Conservation (phyloP, 2,113 vertebrate species). For the Heteronetta atricapilla region DNA sequence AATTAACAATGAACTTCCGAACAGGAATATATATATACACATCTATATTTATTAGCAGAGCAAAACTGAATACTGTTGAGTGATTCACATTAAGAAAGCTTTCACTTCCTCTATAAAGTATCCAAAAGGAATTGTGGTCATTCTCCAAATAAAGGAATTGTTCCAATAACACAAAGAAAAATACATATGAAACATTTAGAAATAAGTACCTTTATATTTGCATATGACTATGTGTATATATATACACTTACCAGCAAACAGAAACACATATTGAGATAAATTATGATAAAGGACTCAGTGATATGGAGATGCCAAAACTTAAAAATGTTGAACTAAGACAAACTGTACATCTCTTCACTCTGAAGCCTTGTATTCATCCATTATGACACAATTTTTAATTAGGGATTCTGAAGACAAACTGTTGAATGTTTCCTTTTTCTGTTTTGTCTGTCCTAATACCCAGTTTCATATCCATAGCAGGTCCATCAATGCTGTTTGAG, state of each 20-base stretch:
- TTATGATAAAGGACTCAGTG: not conserved
- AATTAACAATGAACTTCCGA: not conserved
- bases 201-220: not conserved
- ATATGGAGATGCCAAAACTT: not conserved
- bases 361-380: not conserved
- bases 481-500: not conserved
- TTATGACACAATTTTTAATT: not conserved
- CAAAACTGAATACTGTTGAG: not conserved
- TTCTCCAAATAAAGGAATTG: not conserved
- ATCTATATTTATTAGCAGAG: not conserved
- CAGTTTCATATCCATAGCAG: rapidly evolving
- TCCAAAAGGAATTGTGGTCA: not conserved
- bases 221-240: not conserved
- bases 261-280: not conserved
- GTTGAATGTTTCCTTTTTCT: not conserved
- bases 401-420: not conserved
- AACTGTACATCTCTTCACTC: not conserved
- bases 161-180: not conserved
- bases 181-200: not conserved
- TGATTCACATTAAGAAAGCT: not conserved
- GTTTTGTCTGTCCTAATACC: not conserved
- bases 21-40: not conserved
- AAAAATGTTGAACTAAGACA: not conserved
- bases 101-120: not conserved
- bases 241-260: not conserved